A percentile compares a stretch with the other conserved stretches of the same genome.
Evolutionary conservation across 2,888 invertebrate genomes (phyloP).

Genomic region (Epirrita christyi): DNA sequence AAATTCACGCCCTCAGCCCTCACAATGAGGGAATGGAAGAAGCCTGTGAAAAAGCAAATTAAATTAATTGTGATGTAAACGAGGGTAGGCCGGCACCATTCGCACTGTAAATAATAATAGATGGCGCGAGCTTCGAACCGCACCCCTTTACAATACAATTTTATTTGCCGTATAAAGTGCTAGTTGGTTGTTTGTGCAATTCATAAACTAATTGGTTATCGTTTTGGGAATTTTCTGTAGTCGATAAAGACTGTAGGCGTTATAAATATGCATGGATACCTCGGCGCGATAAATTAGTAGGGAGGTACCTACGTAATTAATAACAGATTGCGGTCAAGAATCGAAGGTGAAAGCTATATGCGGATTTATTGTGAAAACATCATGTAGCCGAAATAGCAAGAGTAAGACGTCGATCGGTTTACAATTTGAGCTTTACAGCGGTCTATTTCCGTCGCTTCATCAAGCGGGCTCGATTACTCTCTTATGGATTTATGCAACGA

Average conservation of each 20-base stretch:
- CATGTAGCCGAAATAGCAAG: slow-evolving; percentile 61
- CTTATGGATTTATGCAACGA: slow-evolving; percentile 67
- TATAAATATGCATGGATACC: slow-evolving; percentile 34
- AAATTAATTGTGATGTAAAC: slow-evolving; percentile 83
- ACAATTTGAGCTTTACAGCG: slow-evolving; percentile 62
- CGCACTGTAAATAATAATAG: slow-evolving; percentile 73
- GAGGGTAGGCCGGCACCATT: slow-evolving; percentile 71
- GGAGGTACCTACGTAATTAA: slow-evolving; percentile 42
- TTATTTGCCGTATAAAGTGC: slow-evolving; percentile 55
- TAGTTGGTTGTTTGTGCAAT: slow-evolving; percentile 49
- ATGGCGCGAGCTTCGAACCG: slow-evolving; percentile 62
- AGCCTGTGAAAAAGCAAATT: slow-evolving; percentile 83
- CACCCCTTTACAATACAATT: slow-evolving; percentile 67
- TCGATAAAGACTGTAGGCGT: slow-evolving; percentile 15
- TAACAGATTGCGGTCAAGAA: slow-evolving; percentile 52
- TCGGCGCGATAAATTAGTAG: slow-evolving; percentile 17
- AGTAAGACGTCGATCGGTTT: slow-evolving; percentile 72
- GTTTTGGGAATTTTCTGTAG: slow-evolving; percentile 36
- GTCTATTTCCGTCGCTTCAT: slow-evolving; percentile 73
- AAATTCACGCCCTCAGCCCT: slow-evolving; percentile 78
- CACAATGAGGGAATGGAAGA: slow-evolving; percentile 78
- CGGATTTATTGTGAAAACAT: slow-evolving; percentile 67
- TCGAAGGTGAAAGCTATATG: slow-evolving; percentile 62
- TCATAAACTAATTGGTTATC: slow-evolving; percentile 54
- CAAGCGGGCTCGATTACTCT: slow-evolving; percentile 64